Percentiles rank a stretch among this genome's conserved stretches.
Conservation (phyloP, 2,113 vertebrate genomes). For the Anguilla japonica region DNA sequence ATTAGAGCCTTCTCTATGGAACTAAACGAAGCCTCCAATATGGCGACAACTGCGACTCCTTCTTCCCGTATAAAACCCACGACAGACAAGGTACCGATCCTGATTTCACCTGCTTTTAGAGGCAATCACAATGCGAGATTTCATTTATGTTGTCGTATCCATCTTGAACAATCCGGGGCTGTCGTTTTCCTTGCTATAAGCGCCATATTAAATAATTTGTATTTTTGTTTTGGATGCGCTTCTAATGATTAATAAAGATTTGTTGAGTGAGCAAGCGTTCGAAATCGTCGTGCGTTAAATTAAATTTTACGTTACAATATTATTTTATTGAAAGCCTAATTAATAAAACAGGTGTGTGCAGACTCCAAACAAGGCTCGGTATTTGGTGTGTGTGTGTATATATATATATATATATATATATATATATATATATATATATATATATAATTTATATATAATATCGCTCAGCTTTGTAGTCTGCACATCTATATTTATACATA, state of each 20-base stretch:
- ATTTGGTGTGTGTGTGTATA: too few relatives aligned
- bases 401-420: too few relatives aligned
- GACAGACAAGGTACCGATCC: conserved; percentile 27
- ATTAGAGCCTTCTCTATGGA: conserved; percentile 28
- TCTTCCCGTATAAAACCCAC: conserved; percentile 23
- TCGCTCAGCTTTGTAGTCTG: not conserved
- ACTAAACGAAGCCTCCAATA: conserved; percentile 37
- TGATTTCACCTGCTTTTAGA: not conserved
- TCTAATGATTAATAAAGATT: not conserved
- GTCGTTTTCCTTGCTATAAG: not conserved
- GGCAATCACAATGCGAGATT: not conserved
- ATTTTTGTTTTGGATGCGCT: not conserved
- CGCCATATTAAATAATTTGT: not conserved
- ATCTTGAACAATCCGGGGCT: not conserved
- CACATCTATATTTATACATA: too few relatives aligned
- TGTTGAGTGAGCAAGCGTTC: not conserved
- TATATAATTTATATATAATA: not conserved
- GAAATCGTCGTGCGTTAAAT: not conserved
- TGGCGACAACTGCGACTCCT: conserved; percentile 40
- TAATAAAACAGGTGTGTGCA: not conserved
- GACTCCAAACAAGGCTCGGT: not conserved
- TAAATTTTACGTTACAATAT: not conserved
- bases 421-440: too few relatives aligned
- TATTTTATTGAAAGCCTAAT: not conserved
- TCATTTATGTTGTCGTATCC: not conserved